Conservation (phyloP, 2,797 vertebrate species). For the Synanceia verrucosa region DNA sequence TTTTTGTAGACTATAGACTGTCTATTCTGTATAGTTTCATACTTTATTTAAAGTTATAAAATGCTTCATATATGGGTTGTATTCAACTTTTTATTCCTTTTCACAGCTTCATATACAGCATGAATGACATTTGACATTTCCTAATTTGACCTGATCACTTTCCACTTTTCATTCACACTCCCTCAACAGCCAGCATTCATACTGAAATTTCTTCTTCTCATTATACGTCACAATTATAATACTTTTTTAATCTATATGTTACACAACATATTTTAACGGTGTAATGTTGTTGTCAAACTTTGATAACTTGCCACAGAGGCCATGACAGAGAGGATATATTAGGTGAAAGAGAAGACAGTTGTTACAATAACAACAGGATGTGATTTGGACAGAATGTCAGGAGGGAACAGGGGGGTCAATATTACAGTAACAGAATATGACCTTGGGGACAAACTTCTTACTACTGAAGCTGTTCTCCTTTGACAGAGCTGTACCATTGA, state of each 20-base stretch:
- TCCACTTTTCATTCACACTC: neutral
- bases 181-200: neutral
- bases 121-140: too few species aligned
- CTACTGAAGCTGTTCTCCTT: slow-evolving; percentile 54
- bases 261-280: too few species aligned
- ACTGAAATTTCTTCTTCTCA: neutral
- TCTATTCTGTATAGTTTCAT: too few species aligned
- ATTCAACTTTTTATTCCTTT: too few species aligned
- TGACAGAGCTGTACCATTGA: slow-evolving; percentile 63
- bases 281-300: slow-evolving; percentile 23
- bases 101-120: too few species aligned
- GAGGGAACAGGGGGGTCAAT: slow-evolving; percentile 71
- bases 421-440: slow-evolving; percentile 73
- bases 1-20: too few species aligned
- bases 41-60: too few species aligned
- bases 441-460: slow-evolving; percentile 65
- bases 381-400: slow-evolving; percentile 67
- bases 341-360: slow-evolving; percentile 61
- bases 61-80: too few species aligned
- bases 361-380: slow-evolving; percentile 68
- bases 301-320: slow-evolving; percentile 42
- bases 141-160: neutral
- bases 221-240: neutral
- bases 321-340: slow-evolving; percentile 45
- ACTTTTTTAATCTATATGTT: too few species aligned